Conservation (phyloP, 2,888 invertebrate species). For the Graphium colonna region DNA sequence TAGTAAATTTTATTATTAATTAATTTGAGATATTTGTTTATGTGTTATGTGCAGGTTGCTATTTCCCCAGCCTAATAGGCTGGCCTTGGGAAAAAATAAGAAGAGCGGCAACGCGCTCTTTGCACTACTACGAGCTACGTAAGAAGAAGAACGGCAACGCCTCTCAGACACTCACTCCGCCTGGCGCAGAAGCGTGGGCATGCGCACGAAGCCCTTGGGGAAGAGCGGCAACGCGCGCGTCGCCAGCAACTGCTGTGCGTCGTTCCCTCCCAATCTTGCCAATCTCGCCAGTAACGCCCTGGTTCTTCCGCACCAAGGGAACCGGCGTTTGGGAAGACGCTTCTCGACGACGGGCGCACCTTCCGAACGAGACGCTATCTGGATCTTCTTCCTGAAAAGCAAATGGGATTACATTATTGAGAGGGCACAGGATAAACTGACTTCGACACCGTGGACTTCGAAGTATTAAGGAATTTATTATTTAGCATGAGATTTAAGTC, state of each 20-base stretch:
- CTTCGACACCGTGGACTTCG: background rate
- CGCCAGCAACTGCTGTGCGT: conserved; percentile 66
- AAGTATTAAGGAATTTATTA: no score
- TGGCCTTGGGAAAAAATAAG: no score
- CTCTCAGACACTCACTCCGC: conserved; percentile 55
- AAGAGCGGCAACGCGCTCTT: background rate
- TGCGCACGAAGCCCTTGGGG: conserved; percentile 84
- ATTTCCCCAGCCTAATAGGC: no score
- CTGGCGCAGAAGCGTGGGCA: conserved; percentile 75
- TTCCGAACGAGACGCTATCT: conserved; percentile 48
- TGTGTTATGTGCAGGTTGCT: no score
- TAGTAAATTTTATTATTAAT: no score
- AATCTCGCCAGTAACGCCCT: conserved; percentile 42
- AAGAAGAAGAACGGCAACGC: no score
- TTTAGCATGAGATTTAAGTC: no score
- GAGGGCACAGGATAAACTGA: background rate
- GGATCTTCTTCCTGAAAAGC: conserved; percentile 57
- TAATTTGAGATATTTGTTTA: no score
- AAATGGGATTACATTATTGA: background rate
- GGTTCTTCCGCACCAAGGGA: conserved; percentile 82
- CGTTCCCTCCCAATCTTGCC: conserved; percentile 33
- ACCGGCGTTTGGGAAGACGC: conserved; percentile 84
- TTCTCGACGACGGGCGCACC: conserved; percentile 77
- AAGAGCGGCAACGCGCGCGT: conserved; percentile 82
- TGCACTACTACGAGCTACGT: no score